Conservation (phyloP, 2,888 invertebrate species). For the Orthosia cruda region DNA sequence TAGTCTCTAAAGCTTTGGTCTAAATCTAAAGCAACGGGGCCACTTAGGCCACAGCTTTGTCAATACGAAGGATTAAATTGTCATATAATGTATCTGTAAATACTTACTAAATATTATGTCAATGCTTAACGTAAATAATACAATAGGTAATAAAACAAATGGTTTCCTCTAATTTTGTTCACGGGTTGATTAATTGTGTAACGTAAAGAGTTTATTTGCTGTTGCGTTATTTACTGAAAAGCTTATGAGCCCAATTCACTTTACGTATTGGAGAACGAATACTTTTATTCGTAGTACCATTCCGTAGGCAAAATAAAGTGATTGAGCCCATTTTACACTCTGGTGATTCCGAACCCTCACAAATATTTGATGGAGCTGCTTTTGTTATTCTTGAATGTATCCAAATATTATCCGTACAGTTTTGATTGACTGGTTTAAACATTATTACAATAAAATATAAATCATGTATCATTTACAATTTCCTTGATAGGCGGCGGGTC, state of each 20-base stretch:
- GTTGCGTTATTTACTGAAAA: not conserved
- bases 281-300: not conserved
- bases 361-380: slow-evolving; percentile 31
- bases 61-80: too few species aligned
- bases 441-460: slow-evolving; percentile 56
- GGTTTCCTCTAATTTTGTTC: not conserved
- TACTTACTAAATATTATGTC: too few species aligned
- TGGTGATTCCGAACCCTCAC: slow-evolving; percentile 9
- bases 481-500: slow-evolving; percentile 39
- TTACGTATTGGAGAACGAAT: not conserved
- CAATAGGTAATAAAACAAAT: too few species aligned
- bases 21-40: not conserved
- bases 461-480: slow-evolving; percentile 57
- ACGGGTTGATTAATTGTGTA: not conserved
- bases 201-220: not conserved
- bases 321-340: slow-evolving; percentile 5
- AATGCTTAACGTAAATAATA: too few species aligned
- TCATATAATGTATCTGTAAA: too few species aligned
- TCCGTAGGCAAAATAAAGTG: not conserved
- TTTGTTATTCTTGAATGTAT: slow-evolving; percentile 20
- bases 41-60: not conserved
- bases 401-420: slow-evolving; percentile 32
- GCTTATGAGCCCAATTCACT: not conserved
- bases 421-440: slow-evolving; percentile 28
- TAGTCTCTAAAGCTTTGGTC: not conserved